These are phyloP conservation scores for Pecten maximus DNA, from an alignment of 2,888 invertebrate genomes.

Conservation along the genomic window DNA sequence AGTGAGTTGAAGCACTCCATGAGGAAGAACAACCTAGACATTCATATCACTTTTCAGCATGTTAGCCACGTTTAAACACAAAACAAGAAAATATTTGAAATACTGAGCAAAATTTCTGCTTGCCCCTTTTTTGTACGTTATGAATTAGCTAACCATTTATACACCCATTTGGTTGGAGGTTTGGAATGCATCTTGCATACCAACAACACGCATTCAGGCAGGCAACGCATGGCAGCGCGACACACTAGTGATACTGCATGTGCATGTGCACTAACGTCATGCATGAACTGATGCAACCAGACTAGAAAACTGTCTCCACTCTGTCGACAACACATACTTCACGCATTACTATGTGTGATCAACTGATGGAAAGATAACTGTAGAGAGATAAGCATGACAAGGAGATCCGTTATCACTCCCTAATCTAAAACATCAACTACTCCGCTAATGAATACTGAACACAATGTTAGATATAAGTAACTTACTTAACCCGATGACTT, in stretches of 20 bases:
- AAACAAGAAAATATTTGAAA: constrained; percentile 7
- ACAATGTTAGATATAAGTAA: not conserved
- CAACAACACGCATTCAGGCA: not conserved
- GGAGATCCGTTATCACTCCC: not conserved
- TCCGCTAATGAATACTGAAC: not conserved
- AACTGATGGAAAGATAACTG: not conserved
- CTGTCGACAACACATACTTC: not conserved
- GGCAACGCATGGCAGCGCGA: not conserved
- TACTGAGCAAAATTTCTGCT: not conserved
- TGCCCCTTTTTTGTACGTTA: not conserved
- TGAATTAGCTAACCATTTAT: not conserved
- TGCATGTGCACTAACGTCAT: not conserved
- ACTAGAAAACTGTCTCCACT: constrained; percentile 18
- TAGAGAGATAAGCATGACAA: not conserved
- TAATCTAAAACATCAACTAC: not conserved
- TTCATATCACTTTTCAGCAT: not conserved
- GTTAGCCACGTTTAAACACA: not conserved
- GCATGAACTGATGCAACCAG: constrained; percentile 9
- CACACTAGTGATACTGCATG: not conserved
- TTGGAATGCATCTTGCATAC: not conserved
- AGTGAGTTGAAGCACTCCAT: not conserved
- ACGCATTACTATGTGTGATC: not conserved
- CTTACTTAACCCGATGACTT: too few species aligned
- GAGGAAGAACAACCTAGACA: not conserved
- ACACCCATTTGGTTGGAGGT: not conserved